Base-by-base conservation (phyloP, 1,140 invertebrate genomes). In the Lasioglossum baleicum region DNA sequence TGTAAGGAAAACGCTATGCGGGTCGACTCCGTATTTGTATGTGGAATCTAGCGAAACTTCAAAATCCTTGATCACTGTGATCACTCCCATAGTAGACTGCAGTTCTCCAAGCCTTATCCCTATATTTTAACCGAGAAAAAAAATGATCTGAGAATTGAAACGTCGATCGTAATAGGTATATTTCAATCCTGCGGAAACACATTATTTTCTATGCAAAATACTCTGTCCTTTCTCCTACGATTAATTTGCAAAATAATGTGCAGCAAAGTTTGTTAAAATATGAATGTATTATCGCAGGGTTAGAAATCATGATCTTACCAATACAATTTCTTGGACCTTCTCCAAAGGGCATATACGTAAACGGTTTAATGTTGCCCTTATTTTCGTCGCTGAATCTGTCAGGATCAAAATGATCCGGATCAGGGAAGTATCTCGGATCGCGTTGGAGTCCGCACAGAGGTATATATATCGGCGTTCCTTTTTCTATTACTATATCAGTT, bases 31-130 rank as follows among this genome's bases (percentile, higher is more conserved):
- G 10, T 70, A 51, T 17, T 80, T 77, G 22, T 70, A 86, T 40
- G 84, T 84, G 2, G 87, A 73, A 77, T 93, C 92, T 0, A 92
- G 5, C 13, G 91, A 87, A 17, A 95, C 89, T 73, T 91, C 86
- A 76, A 93, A 93, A 15, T 90, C 82, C n/a, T 87, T 90, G 3
- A 95, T 56, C 40, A 95, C 89, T 15, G 91, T 90, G 0, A 92
- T 90, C 10, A 95, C 60, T 51, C 94, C 94, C 44, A 96, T 84
- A 86, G 95, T 95, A 0, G 94, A 92, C 88, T 96, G 95, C 58
- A 96, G 82, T 7, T 94, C 63, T 10, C 95, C 96, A 44, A 96
- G 93, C 44, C 96, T 91, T 88, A 93, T 89, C n/a, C 94, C 95
- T 94, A 73, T 8, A 58, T 65, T 42, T 44, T 13, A 86, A 81